A percentile compares a stretch with the other conserved stretches of the same genome.
Evolutionary conservation across 2,113 vertebrate genomes (phyloP).

Genomic region (Microcebus ravelobensis): DNA sequence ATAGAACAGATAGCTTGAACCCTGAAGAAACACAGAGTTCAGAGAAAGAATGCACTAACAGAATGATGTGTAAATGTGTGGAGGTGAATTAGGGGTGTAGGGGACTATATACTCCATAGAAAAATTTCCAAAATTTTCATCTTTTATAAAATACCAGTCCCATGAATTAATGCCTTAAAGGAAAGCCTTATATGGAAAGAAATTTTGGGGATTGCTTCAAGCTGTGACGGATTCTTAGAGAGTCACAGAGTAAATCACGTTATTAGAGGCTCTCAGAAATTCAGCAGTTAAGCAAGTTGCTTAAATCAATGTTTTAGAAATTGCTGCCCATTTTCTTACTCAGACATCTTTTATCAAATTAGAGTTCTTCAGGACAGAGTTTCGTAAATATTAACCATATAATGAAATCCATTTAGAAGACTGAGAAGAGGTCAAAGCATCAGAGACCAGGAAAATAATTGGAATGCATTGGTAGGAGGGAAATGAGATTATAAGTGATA

Average conservation of each 20-base stretch:
- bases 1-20: not conserved
- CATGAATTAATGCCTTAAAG: not conserved
- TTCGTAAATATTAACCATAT: not conserved
- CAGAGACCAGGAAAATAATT: not conserved
- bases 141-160: not conserved
- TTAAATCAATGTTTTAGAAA: constrained; percentile 24
- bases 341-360: constrained; percentile 16
- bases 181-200: not conserved
- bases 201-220: not conserved
- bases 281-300: not conserved
- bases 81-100: not conserved
- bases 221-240: not conserved
- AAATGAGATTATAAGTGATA: not conserved
- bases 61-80: not conserved
- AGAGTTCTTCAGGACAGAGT: not conserved
- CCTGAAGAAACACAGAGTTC: not conserved
- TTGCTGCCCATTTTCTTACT: not conserved
- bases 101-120: not conserved
- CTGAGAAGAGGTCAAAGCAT: not conserved
- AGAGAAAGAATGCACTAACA: not conserved
- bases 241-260: not conserved
- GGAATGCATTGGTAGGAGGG: not conserved
- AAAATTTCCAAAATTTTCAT: not conserved
- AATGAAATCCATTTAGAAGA: not conserved
- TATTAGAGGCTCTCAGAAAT: not conserved